These are phyloP conservation scores for Lithophane leautieri DNA, from an alignment of 2,888 invertebrate species.

Conservation along the genomic window DNA sequence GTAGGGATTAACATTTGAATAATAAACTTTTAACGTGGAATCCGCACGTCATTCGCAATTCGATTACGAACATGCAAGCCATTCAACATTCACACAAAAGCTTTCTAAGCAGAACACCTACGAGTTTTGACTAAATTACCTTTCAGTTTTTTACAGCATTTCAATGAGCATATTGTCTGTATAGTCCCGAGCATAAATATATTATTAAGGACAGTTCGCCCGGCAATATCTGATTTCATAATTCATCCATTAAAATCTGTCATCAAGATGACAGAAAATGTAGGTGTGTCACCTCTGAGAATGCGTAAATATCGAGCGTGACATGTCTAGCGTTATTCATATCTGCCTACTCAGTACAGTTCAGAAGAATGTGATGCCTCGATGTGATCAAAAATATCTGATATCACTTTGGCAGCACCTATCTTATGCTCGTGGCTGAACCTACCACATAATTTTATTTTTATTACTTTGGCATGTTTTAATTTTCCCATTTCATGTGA, in stretches of 20 bases:
- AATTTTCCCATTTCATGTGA: conserved; percentile 60
- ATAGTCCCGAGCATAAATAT: background rate
- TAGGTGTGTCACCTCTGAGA: background rate
- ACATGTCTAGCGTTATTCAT: background rate
- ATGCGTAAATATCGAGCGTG: background rate
- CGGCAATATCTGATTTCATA: background rate
- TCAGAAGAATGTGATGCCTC: background rate
- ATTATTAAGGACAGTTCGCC: background rate
- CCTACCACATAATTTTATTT: conserved; percentile 19
- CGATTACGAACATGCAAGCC: conserved; percentile 7
- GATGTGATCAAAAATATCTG: background rate
- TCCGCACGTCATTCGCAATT: conserved; percentile 10
- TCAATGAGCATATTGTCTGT: conserved; percentile 12
- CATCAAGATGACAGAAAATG: background rate
- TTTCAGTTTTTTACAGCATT: conserved; percentile 25
- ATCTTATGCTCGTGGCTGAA: background rate
- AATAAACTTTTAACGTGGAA: conserved; percentile 1
- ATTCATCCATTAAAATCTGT: background rate
- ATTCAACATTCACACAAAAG: conserved; percentile 7
- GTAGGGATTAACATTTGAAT: conserved; percentile 13
- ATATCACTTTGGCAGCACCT: background rate
- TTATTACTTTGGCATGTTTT: conserved; percentile 51
- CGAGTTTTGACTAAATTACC: conserved; percentile 4
- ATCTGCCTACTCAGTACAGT: background rate
- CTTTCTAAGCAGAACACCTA: conserved; percentile 5